These are phyloP conservation scores for Coregonus sp. DNA, from an alignment of 2,797 vertebrate genomes.

Conservation along the genomic window DNA sequence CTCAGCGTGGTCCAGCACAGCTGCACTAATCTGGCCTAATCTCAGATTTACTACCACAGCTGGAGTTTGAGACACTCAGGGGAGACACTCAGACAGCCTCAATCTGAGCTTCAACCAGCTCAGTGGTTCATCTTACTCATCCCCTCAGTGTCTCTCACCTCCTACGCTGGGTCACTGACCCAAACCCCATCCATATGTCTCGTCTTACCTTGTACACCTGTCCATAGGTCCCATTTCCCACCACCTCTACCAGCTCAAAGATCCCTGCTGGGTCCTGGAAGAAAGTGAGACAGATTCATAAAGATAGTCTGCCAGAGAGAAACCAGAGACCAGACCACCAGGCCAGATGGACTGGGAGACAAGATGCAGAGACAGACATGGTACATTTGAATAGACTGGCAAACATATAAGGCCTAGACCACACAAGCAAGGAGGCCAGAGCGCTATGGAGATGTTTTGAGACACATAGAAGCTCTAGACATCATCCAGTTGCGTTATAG, in stretches of 20 bases:
- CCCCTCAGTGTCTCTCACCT: background rate
- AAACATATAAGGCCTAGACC: background rate
- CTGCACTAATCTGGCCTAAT: conserved; percentile 25
- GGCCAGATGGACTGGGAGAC: conserved; percentile 18
- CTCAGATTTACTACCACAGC: conserved; percentile 20
- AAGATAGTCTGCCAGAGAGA: conserved; percentile 2
- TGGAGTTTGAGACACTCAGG: conserved; percentile 4
- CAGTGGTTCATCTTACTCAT: background rate
- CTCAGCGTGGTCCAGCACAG: background rate
- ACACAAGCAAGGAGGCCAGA: background rate
- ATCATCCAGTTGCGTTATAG: background rate
- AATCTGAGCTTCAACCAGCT: conserved; percentile 5
- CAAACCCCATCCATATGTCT: background rate
- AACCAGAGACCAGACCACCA: conserved; percentile 22
- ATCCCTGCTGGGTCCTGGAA: conserved; percentile 90
- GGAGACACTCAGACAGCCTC: background rate
- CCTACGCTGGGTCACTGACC: background rate
- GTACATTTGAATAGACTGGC: background rate
- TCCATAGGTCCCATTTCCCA: conserved; percentile 93
- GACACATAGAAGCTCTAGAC: background rate
- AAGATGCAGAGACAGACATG: background rate
- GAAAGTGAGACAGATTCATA: conserved; percentile 18
- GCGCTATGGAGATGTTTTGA: background rate
- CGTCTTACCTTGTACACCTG: conserved; percentile 91
- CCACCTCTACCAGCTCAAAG: conserved; percentile 93